Conservation (phyloP, 2,113 vertebrate species). For the Vicugna pacos region DNA sequence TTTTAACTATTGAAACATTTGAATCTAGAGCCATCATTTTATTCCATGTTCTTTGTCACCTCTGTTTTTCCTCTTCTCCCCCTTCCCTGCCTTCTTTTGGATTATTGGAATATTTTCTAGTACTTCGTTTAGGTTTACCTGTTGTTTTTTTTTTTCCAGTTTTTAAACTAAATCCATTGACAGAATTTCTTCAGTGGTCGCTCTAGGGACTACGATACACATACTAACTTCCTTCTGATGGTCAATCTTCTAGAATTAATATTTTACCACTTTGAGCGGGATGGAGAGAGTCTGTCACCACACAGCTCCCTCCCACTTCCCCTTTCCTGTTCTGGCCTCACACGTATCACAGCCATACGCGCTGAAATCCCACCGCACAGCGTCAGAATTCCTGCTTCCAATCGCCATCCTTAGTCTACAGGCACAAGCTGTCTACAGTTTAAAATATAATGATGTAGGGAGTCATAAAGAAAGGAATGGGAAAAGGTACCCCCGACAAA, state of each 20-base stretch:
- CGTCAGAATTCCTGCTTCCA: background rate
- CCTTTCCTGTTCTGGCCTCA: accelerated
- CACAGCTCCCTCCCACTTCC: accelerated
- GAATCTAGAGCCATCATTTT: background rate
- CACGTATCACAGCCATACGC: accelerated
- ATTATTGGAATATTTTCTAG: background rate
- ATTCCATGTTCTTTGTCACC: no score
- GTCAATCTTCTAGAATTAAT: background rate
- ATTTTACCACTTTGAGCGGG: no score
- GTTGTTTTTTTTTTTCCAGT: background rate
- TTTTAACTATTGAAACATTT: background rate
- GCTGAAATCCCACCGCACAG: background rate
- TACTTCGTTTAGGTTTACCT: background rate
- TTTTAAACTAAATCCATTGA: background rate
- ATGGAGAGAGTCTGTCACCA: accelerated
- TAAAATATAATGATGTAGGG: background rate
- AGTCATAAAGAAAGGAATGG: background rate
- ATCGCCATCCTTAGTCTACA: background rate
- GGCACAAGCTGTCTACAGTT: background rate
- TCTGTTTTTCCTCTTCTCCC: background rate
- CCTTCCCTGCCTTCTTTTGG: background rate
- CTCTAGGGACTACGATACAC: background rate
- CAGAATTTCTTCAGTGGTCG: background rate
- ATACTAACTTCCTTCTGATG: background rate
- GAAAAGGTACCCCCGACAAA: background rate